These are phyloP conservation scores for Speoplatyrhinus poulsoni DNA, from an alignment of 2,113 vertebrate genomes.

Conservation along the genomic window DNA sequence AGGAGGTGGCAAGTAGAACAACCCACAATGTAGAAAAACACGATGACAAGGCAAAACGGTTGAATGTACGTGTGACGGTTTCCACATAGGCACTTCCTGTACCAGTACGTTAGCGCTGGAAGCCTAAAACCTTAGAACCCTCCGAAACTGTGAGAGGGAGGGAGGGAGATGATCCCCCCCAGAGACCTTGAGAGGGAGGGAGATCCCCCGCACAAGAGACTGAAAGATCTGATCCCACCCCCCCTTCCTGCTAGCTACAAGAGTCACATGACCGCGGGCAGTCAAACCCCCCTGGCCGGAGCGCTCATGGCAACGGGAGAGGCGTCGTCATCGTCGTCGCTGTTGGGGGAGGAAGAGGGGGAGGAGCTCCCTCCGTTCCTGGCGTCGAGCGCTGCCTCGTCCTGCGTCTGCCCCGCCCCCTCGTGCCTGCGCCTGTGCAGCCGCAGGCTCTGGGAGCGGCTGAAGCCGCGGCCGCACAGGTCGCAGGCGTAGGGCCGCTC, in stretches of 20 bases:
- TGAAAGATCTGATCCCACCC: too few species aligned
- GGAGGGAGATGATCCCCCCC: neutral
- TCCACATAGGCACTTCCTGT: conserved; percentile 45
- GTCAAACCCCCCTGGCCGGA: conserved; percentile 3
- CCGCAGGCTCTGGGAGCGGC: conserved; percentile 64
- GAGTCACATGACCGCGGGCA: too few species aligned
- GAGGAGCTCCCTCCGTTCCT: conserved; percentile 49
- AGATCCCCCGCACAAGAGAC: too few species aligned
- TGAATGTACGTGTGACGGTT: conserved; percentile 7
- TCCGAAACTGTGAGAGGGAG: too few species aligned
- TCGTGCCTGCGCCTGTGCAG: conserved; percentile 64
- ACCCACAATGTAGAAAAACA: neutral
- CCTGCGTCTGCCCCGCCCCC: conserved; percentile 30
- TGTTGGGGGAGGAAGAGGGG: neutral
- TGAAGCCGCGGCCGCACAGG: conserved; percentile 68
- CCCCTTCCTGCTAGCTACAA: too few species aligned
- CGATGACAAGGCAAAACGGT: conserved; percentile 10
- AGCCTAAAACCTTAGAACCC: conserved; percentile 1
- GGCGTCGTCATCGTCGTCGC: conserved; percentile 45
- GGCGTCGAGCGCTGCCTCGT: conserved; percentile 29
- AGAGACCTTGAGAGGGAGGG: too few species aligned
- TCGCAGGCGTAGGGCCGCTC: conserved; percentile 71
- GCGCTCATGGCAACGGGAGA: conserved; percentile 62
- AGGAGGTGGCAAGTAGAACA: too few species aligned
- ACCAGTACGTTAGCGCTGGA: neutral